Evolutionary conservation across 2,888 invertebrate species (phyloP).

Genomic region (Tachystola acroxantha): DNA sequence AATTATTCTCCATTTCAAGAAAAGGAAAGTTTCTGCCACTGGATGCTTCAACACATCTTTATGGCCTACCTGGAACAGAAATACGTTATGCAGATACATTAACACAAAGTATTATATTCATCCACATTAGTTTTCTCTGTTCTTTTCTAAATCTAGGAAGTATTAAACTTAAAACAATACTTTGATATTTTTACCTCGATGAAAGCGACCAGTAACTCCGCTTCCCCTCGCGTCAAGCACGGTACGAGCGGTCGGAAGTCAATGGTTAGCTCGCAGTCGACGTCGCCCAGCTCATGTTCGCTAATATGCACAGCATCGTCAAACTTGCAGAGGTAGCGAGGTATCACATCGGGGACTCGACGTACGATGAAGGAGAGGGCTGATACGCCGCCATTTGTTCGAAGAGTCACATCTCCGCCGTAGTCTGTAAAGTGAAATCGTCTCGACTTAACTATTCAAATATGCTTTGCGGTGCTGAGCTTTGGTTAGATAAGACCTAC

Average conservation of each 20-base stretch:
- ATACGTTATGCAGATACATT: too few relatives aligned
- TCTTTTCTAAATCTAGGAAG: too few relatives aligned
- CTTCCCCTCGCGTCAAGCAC: slow-evolving; percentile 80
- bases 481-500: too few relatives aligned
- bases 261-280: slow-evolving; percentile 87
- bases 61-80: slow-evolving; percentile 80
- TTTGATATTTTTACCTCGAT: slow-evolving; percentile 75
- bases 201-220: slow-evolving; percentile 83
- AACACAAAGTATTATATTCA: too few relatives aligned
- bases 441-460: slow-evolving; percentile 76
- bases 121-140: too few relatives aligned
- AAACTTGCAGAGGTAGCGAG: slow-evolving; percentile 83
- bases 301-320: slow-evolving; percentile 87
- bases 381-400: slow-evolving; percentile 89
- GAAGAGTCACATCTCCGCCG: slow-evolving; percentile 89
- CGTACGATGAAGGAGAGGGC: slow-evolving; percentile 89
- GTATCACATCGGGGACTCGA: slow-evolving; percentile 89
- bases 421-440: slow-evolving; percentile 65
- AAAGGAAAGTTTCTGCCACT: slow-evolving; percentile 89
- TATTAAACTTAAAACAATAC: too few relatives aligned
- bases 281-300: slow-evolving; percentile 91
- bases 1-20: slow-evolving; percentile 89
- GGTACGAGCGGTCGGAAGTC: slow-evolving; percentile 81
- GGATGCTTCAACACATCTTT: slow-evolving; percentile 89
- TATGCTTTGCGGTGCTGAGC: too few relatives aligned